Base-by-base conservation (phyloP, 2,797 vertebrate species). In the Cygnus olor region DNA sequence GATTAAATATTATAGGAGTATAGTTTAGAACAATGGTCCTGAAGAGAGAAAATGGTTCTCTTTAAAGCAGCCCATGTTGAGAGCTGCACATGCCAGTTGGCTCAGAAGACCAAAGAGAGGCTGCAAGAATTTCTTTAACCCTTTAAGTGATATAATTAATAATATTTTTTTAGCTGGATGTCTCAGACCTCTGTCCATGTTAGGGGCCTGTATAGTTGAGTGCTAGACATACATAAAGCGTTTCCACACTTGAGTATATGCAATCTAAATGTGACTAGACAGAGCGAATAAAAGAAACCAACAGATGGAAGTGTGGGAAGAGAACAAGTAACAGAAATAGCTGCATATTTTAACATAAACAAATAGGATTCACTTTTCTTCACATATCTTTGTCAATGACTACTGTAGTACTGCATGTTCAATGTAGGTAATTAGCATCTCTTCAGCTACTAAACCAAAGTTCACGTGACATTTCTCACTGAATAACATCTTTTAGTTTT, bases 301-400 rank as follows among this genome's bases (percentile, higher is more conserved):
- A 38, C 30, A 93, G 71, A 53, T 56, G 54, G 49, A 72, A 64
- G 30, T 34, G 60, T 76, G 45, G 77, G 53, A 88, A 66, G 53
- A 86, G 53, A 92, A 38, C 25, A 78, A 70, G 57, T 2, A 44
- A 38, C 34, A 86, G 65, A 93, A 90, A 80, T 65, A 88, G 66
- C 54, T 40, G 30, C 14, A 5, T 64, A 34, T 88, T 78, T 85
- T 78, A 61, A 34, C 61, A 73, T 30, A 74, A 65, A 77, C 10
- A 9, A 73, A 63, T 14, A 16, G 47, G 21, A 42, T 80, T 80
- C 36, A 30, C 45, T 84, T 27, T 66, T 84, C 36, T 64, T 90
- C 53, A 53, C 22, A 9, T n/a, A 32, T 34, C 60, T 4, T 57
- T 61, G 3, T 61, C 45, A 80, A 27, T 83, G 53, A 56, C 65